Evolutionary conservation across 2,113 vertebrate species (phyloP).

Genomic region (Carlito syrichta): DNA sequence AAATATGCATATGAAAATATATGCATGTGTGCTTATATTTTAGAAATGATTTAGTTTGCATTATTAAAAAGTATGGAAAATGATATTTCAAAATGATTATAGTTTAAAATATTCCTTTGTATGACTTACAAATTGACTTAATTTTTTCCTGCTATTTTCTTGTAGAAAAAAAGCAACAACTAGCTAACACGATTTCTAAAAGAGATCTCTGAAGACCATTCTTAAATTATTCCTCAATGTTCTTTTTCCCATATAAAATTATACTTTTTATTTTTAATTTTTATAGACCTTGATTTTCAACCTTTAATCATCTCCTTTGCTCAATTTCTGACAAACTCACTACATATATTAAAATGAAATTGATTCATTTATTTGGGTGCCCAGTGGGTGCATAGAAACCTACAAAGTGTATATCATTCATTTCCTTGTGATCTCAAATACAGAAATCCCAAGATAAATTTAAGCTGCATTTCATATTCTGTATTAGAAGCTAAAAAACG

Average conservation of each 20-base stretch:
- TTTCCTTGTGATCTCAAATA: conserved; percentile 10
- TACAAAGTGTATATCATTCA: background rate
- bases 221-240: conserved; percentile 1
- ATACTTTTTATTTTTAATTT: background rate
- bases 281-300: background rate
- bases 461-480: background rate
- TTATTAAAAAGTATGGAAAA: background rate
- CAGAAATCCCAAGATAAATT: background rate
- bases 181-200: background rate
- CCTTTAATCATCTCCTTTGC: background rate
- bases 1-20: background rate
- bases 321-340: background rate
- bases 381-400: background rate
- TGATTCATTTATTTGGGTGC: background rate
- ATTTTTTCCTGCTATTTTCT: background rate
- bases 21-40: background rate
- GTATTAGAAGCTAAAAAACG: background rate
- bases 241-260: background rate
- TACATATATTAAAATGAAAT: background rate
- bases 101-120: background rate
- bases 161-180: background rate
- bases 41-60: background rate
- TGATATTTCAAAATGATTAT: background rate
- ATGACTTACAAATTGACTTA: background rate
- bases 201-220: background rate